Conservation (phyloP, 2,113 vertebrate genomes). For the Arothron firmamentum region DNA sequence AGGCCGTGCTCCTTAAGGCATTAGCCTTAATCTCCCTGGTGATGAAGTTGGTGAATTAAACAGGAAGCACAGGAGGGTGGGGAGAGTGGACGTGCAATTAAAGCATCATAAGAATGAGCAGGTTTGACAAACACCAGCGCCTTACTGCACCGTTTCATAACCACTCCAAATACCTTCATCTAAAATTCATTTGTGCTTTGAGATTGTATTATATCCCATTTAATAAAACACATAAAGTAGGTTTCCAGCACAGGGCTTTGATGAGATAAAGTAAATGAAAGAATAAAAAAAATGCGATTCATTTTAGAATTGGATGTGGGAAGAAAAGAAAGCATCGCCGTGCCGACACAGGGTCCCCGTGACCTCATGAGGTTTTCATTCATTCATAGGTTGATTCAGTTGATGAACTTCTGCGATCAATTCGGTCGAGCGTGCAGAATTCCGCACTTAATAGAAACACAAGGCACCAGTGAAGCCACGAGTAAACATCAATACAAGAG, state of each 20-base stretch:
- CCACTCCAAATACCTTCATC: slow-evolving; percentile 23
- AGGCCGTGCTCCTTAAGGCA: slow-evolving; percentile 69
- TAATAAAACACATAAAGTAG: neutral
- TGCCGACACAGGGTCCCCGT: no score
- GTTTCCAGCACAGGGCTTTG: neutral
- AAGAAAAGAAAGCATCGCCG: no score
- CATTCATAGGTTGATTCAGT: slow-evolving; percentile 30
- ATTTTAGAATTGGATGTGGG: no score
- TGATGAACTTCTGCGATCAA: slow-evolving; percentile 58
- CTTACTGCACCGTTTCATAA: slow-evolving; percentile 27
- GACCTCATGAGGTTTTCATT: neutral
- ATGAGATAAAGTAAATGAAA: neutral
- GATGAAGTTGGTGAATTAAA: slow-evolving; percentile 70
- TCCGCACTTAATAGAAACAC: slow-evolving; percentile 34
- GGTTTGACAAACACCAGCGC: slow-evolving; percentile 45
- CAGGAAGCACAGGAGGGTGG: slow-evolving; percentile 46
- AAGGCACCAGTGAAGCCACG: slow-evolving; percentile 26
- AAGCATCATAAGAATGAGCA: slow-evolving; percentile 47
- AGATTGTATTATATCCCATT: slow-evolving; percentile 9
- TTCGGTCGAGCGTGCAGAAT: slow-evolving; percentile 43
- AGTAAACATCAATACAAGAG: slow-evolving; percentile 30
- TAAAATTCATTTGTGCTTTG: slow-evolving; percentile 13
- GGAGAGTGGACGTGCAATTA: slow-evolving; percentile 59
- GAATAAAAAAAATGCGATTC: neutral
- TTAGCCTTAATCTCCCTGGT: slow-evolving; percentile 73